Percentiles rank a stretch among this genome's conserved stretches.
phyloP scores from a whole-genome alignment of 2,113 vertebrate species.

The Cervus canadensis region DNA sequence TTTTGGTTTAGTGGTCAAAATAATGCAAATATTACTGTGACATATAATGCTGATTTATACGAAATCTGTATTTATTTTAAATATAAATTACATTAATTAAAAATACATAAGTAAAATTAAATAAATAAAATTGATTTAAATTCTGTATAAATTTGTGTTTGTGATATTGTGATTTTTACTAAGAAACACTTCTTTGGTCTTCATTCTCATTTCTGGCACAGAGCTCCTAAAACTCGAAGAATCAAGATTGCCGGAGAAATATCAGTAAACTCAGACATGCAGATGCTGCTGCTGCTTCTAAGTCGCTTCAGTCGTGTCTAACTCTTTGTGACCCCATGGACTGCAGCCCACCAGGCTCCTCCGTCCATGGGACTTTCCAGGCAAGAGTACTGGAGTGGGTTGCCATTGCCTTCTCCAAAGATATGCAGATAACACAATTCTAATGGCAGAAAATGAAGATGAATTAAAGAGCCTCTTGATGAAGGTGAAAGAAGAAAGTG shows the following conservation, averaged over 20 bases:
- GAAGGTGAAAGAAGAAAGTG: not conserved
- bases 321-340: not conserved
- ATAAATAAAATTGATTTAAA: not conserved
- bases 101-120: not conserved
- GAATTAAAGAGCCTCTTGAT: not conserved
- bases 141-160: not conserved
- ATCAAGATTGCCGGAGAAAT: not conserved
- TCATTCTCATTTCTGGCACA: not conserved
- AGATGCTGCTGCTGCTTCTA: not conserved
- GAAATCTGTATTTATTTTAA: not conserved
- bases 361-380: not conserved
- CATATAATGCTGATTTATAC: not conserved
- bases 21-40: not conserved
- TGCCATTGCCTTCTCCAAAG: not conserved
- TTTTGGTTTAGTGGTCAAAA: not conserved
- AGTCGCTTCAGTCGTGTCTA: fast-evolving
- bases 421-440: not conserved
- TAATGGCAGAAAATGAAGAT: not conserved
- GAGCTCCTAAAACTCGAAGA: not conserved
- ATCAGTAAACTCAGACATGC: not conserved
- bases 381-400: not conserved
- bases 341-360: not conserved
- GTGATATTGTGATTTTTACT: not conserved
- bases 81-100: not conserved
- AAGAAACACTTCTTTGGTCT: not conserved